Base-by-base conservation (phyloP, 2,888 invertebrate species). In the Cheilosia variabilis region DNA sequence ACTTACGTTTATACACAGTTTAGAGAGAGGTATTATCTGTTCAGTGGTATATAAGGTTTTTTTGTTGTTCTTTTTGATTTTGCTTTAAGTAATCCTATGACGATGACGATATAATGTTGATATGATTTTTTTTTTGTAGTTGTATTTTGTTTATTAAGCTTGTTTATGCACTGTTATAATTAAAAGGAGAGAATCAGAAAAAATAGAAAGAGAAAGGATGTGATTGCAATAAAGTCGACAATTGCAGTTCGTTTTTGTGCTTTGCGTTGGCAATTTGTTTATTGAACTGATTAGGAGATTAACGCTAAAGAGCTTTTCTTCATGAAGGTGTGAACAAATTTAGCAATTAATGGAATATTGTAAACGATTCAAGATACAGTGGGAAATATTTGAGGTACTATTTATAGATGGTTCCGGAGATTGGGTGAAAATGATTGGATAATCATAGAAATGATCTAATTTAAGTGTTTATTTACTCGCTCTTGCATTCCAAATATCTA, bases 1-100 rank as follows among this genome's bases (percentile, higher is more conserved):
- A 75, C 27, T 19, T 53, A 41, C 19, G 1, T 63, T 37, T 43
- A 52, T 52, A 34, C 52, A 43, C 43, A 63, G 27, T 62, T 62
- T 60, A 27, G 19, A 17, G 27, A 68, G 76, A 76, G 66, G 76
- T 58, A 50, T 55, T 73, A 73, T 63, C 73, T 45, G 73, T n/a
- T 72, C 34, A 6, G 45, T 62, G 47, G 69, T 81, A 68, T 37
- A 53, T 60, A 68, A 15, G 6, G 43, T 62, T 45, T 37, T 22
- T 47, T 79, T 22, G 6, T 27, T 27, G 27, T 27, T 27, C 27
- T 6, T 27, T 7, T 27, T 27, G 27, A 10, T 19, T 27, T 65
- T 22, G 2, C 5, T 45, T 45, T 45, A n/a, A 50, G 9, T 50
- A 53, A 45, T 60, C 45, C 45, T 31, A 66, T 75, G 50, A 58